A percentile compares a stretch with the other conserved stretches of the same genome.
Conservation (phyloP, 2,113 vertebrate species). For the Suncus etruscus region DNA sequence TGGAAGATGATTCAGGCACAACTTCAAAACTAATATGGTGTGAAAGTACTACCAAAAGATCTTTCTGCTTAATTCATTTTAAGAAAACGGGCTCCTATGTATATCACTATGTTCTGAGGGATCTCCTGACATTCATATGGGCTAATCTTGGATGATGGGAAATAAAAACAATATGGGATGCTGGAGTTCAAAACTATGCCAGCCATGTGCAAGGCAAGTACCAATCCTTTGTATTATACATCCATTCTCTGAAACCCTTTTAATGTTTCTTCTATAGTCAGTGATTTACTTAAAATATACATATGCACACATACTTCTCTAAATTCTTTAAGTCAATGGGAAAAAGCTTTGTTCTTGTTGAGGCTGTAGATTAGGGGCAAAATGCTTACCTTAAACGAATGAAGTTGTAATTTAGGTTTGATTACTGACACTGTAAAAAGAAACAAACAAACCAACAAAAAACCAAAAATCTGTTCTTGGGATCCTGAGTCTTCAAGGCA, state of each 20-base stretch:
- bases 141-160: slow-evolving; percentile 44
- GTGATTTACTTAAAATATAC: slow-evolving; percentile 29
- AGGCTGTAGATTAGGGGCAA: too few relatives aligned
- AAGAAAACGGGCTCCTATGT: slow-evolving; percentile 49
- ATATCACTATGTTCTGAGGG: neutral
- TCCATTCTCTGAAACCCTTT: neutral
- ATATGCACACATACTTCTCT: neutral
- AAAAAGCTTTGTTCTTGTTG: neutral
- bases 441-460: too few relatives aligned
- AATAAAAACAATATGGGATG: slow-evolving; percentile 1
- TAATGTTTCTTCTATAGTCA: neutral
- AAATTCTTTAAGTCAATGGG: neutral
- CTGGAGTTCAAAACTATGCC: too few relatives aligned
- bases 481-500: slow-evolving; percentile 33
- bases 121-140: slow-evolving; percentile 43
- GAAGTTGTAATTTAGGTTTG: too few relatives aligned
- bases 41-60: slow-evolving; percentile 19
- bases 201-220: too few relatives aligned
- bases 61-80: slow-evolving; percentile 52
- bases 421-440: too few relatives aligned
- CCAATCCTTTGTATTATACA: too few relatives aligned
- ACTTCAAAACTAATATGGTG: slow-evolving; percentile 39
- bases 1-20: slow-evolving; percentile 33
- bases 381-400: too few relatives aligned
- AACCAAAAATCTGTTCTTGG: neutral